A percentile compares a stretch with the other conserved stretches of the same genome.
phyloP scores from a whole-genome alignment of 2,113 vertebrate species.

The Gallinago undulata region DNA sequence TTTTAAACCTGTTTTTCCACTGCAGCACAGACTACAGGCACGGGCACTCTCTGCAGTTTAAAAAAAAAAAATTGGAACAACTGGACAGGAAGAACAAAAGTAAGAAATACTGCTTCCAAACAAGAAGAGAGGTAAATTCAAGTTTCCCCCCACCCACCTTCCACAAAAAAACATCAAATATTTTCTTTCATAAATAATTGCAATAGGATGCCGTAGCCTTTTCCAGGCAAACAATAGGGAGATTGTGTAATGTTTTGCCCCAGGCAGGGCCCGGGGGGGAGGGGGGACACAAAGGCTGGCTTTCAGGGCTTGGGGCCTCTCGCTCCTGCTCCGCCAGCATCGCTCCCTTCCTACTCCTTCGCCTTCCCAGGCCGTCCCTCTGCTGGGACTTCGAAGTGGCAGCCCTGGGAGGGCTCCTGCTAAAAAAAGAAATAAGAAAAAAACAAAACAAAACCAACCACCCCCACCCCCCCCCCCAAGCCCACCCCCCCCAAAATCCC shows the following conservation, averaged over 20 bases:
- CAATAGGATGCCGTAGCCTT: conserved; percentile 82
- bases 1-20: not conserved
- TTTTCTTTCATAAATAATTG: conserved; percentile 91
- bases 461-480: too few relatives aligned
- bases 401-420: not conserved
- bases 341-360: not conserved
- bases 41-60: not conserved
- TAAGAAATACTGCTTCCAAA: not conserved
- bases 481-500: not conserved
- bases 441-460: too few relatives aligned
- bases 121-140: conserved; percentile 38
- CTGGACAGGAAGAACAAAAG: conserved; percentile 7
- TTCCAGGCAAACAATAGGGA: conserved; percentile 83
- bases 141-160: conserved; percentile 65
- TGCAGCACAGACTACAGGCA: not conserved
- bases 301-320: conserved; percentile 73
- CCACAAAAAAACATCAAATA: conserved; percentile 83
- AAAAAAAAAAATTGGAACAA: not conserved
- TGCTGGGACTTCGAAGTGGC: not conserved
- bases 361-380: not conserved
- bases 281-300: conserved; percentile 79
- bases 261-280: conserved; percentile 66
- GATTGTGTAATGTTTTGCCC: conserved; percentile 84
- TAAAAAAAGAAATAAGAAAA: not conserved
- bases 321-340: not conserved